Base-by-base conservation (phyloP, 1,140 invertebrate genomes). In the Trachymyrmex cornetzi region DNA sequence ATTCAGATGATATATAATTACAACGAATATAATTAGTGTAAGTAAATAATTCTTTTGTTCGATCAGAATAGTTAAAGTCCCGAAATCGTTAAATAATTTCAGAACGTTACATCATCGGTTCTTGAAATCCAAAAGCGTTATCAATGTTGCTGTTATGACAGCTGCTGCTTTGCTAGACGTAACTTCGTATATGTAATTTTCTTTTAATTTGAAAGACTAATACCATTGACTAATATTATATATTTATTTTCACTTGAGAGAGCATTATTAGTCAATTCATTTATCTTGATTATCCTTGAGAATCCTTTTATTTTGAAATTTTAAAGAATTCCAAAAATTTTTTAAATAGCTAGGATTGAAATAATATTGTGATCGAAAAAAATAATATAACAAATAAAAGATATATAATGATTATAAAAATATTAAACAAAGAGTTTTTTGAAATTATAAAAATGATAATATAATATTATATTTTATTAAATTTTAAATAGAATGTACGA, bases 111-210 rank as follows among this genome's bases (percentile, higher is more conserved):
- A 59, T 87, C 80, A 89, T 14, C 24, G 24, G 27, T 57, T 63
- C 50, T 77, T 64, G 64, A 88, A 82, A 88, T 82, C 86, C 24
- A 89, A 88, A 86, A 87, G 64, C 53, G 44, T 91, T 91, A 91
- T 91, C 90, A 87, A 75, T 85, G 74, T 27, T 86, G 79, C 67
- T 61, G 77, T 88, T 86, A 64, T 77, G 48, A 88, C 88, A 90
- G 88, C 81, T 86, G 69, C 59, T 85, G 75, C 66, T 74, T 6
- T 27, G 7, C 6, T 61, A 86, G 38, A 22, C 34, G 2, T 22
- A 69, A 50, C 22, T 12, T 69, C 38, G 22, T 50, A 61, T 69
- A 66, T 74, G 59, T 74, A 69, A 89, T 79, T 77, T 84, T 74
- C 59, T 57, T 89, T 53, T 44, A 84, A 84, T 61, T 61, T 30